Base-by-base conservation (phyloP, 2,888 invertebrate genomes). In the Melanargia galathea region DNA sequence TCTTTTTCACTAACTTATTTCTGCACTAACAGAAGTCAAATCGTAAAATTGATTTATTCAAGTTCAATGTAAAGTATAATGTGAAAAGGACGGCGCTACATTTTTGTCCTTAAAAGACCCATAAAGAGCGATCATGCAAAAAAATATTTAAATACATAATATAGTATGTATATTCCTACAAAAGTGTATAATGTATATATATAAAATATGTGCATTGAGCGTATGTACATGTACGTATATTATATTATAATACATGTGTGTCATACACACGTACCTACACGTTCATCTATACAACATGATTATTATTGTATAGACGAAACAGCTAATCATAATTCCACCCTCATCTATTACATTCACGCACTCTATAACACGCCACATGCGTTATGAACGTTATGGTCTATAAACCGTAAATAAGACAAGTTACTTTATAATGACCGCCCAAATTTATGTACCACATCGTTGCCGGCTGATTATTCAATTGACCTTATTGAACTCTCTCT, bases 391-490 rank as follows among this genome's bases (percentile, higher is more conserved):
- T 13, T 26, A 43, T 45, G 43, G 24, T 30, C 45, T 56, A 43
- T 45, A 56, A 56, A 45, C 56, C 24, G 26, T 55, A 40, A 55
- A 40, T 20, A 55, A 62, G 40, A 30, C 63, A 48, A 26, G 38
- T 59, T 35, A 55, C 16, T 46, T 35, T 48, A 48, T 48, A 58
- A 48, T 16, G n/a, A 35, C 46, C 48, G 38, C 24, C 48, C 52
- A 57, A 58, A 63, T 55, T 66, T 45, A 60, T 61, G 54, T 33
- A 59, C 58, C 62, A 26, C 35, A 49, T 59, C 48, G 26, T 61
- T 63, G 54, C 56, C 51, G 43, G 61, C 68, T 79, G 75, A 81
- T 86, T 79, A 86, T 82, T 80, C 79, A 85, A 90, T 90, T 90
- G 83, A 86, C 86, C 82, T 76, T 79, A 79, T 77, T 84, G 83